phyloP scores from a whole-genome alignment of 2,888 invertebrate genomes.

The Pterostichus niger region DNA sequence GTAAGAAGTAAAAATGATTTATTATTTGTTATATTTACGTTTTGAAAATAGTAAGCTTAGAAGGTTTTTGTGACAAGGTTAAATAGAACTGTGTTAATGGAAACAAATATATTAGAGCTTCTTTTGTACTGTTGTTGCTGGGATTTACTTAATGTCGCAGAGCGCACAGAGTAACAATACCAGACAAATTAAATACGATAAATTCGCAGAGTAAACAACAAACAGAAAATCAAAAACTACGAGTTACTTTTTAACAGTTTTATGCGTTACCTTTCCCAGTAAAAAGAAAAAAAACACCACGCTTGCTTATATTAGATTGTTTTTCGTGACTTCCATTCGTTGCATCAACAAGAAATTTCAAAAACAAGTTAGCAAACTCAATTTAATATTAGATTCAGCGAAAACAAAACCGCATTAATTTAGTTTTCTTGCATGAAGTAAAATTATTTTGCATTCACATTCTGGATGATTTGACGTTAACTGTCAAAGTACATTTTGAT shows the following conservation, averaged over 20 bases:
- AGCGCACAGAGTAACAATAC: conserved; percentile 39
- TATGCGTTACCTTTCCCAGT: conserved; percentile 17
- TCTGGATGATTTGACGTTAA: not conserved
- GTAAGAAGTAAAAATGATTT: not conserved
- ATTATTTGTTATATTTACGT: not conserved
- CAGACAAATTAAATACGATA: conserved; percentile 48
- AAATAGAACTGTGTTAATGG: conserved; percentile 26
- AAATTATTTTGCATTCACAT: conserved; percentile 17
- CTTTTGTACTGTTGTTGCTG: conserved; percentile 22
- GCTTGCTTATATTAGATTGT: conserved; percentile 48
- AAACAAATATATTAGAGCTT: conserved; percentile 42
- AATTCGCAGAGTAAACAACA: conserved; percentile 25
- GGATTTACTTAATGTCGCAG: conserved; percentile 47
- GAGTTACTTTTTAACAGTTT: conserved; percentile 42
- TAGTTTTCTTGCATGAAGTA: conserved; percentile 3
- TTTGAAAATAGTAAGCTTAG: not conserved
- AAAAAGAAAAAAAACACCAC: conserved; percentile 24
- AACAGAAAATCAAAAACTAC: conserved; percentile 41
- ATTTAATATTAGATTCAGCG: conserved; percentile 36
- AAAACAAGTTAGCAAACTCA: conserved; percentile 51
- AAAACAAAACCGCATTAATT: conserved; percentile 43
- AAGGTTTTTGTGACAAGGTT: not conserved
- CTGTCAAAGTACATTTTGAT: conserved; percentile 17
- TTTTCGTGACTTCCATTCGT: conserved; percentile 48
- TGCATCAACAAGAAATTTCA: conserved; percentile 37